Conservation (phyloP, 2,888 invertebrate species). For the Tricholauxania praeusta region DNA sequence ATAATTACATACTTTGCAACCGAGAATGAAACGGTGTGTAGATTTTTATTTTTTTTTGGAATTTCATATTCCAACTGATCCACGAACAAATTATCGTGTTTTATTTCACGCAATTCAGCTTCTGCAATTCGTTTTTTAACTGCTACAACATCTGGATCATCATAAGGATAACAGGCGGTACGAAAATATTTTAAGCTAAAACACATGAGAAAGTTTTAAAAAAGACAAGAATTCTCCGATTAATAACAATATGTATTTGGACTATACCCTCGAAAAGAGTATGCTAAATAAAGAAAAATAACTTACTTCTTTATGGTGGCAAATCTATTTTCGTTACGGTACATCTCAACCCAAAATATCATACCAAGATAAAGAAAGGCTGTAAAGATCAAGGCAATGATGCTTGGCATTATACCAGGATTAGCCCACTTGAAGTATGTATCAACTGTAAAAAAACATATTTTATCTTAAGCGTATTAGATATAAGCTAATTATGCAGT, state of each 20-base stretch:
- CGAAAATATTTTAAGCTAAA: slow-evolving; percentile 50
- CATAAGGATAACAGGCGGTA: slow-evolving; percentile 60
- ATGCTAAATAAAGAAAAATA: neutral
- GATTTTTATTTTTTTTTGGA: slow-evolving; percentile 43
- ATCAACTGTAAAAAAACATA: slow-evolving; percentile 43
- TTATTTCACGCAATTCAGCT: slow-evolving; percentile 64
- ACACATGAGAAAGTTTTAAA: too few species aligned
- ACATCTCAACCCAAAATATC: slow-evolving; percentile 55
- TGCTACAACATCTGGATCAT: slow-evolving; percentile 71
- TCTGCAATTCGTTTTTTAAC: slow-evolving; percentile 70
- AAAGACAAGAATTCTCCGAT: neutral
- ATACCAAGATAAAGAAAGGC: slow-evolving; percentile 39
- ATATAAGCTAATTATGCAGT: too few species aligned
- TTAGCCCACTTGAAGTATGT: slow-evolving; percentile 53
- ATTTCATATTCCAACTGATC: slow-evolving; percentile 59
- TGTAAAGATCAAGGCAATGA: slow-evolving; percentile 47
- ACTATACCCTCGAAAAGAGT: neutral
- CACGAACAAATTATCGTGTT: slow-evolving; percentile 68
- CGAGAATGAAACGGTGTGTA: slow-evolving; percentile 59
- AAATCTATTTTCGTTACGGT: slow-evolving; percentile 52
- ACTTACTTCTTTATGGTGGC: slow-evolving; percentile 11
- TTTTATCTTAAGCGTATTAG: too few species aligned
- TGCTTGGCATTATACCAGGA: slow-evolving; percentile 53
- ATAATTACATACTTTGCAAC: slow-evolving; percentile 52
- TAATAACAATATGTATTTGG: neutral